phyloP scores from a whole-genome alignment of 1,140 invertebrate species.

The Asobara japonica region DNA sequence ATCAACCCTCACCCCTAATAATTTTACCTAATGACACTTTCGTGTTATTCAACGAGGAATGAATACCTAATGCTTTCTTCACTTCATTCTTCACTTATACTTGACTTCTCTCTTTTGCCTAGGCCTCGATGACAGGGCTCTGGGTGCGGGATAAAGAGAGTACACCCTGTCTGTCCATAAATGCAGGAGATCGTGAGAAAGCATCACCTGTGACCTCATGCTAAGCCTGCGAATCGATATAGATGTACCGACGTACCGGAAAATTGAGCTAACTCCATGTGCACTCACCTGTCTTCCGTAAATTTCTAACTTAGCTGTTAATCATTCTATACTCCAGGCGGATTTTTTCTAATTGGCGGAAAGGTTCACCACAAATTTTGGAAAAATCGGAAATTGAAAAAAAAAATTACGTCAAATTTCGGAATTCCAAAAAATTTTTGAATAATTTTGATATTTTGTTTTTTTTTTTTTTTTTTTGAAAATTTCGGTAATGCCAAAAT shows the following conservation, averaged over 20 bases:
- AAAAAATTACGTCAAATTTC: too few relatives aligned
- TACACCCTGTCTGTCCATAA: conserved; percentile 8
- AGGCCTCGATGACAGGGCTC: background rate
- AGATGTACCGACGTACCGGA: conserved; percentile 5
- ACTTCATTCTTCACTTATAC: background rate
- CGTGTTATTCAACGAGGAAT: background rate
- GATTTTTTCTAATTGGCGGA: too few relatives aligned
- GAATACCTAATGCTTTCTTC: background rate
- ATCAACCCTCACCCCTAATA: too few relatives aligned
- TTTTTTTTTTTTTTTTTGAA: too few relatives aligned
- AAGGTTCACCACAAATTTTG: too few relatives aligned
- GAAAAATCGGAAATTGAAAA: background rate
- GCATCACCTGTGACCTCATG: conserved; percentile 54
- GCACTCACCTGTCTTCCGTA: background rate
- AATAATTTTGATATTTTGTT: too few relatives aligned
- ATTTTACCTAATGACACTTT: background rate
- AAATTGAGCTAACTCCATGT: background rate
- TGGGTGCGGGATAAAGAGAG: background rate
- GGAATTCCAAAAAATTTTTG: too few relatives aligned
- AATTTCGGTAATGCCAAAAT: too few relatives aligned
- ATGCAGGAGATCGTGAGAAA: conserved; percentile 48
- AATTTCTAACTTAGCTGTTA: background rate
- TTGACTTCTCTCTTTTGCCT: background rate
- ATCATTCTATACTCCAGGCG: background rate
- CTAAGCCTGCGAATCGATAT: conserved; percentile 50